A percentile compares a stretch with the other conserved stretches of the same genome.
Conservation (phyloP, 1,140 invertebrate species). For the Holcopasites calliopsidis region DNA sequence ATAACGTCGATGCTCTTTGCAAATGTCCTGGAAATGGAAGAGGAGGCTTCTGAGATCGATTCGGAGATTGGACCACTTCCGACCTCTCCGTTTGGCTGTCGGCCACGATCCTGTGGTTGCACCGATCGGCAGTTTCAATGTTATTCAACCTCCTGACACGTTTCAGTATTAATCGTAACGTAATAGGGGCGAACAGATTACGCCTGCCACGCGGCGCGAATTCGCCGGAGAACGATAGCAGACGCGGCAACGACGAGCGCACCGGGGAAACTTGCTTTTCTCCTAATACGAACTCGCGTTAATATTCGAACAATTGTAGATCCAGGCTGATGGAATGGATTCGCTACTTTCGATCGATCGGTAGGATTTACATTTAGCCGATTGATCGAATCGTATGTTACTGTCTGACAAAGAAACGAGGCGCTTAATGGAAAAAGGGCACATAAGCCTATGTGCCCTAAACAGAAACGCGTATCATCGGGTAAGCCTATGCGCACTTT, state of each 20-base stretch:
- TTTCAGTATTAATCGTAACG: constrained; percentile 27
- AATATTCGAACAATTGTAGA: neutral
- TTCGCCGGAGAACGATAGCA: neutral
- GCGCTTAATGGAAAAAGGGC: too few relatives aligned
- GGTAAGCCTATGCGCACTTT: too few relatives aligned
- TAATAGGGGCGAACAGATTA: constrained; percentile 20
- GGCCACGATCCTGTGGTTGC: constrained; percentile 51
- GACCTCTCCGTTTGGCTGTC: constrained; percentile 58
- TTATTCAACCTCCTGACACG: constrained; percentile 44
- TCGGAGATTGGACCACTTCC: constrained; percentile 65
- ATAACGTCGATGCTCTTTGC: constrained; percentile 39
- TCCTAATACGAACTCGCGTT: too few relatives aligned
- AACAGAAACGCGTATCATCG: too few relatives aligned
- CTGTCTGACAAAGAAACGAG: too few relatives aligned
- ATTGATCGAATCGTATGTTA: too few relatives aligned
- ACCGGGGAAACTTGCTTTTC: neutral
- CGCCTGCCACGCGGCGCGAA: neutral
- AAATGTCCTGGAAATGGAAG: constrained; percentile 67
- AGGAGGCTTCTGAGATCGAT: constrained; percentile 63
- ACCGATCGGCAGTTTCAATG: constrained; percentile 46
- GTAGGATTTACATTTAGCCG: neutral
- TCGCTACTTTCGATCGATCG: too few relatives aligned
- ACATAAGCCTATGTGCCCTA: too few relatives aligned
- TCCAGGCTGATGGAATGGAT: neutral
- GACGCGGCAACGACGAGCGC: neutral